Conservation (phyloP, 2,888 invertebrate genomes). For the Podabrus alpinus region DNA sequence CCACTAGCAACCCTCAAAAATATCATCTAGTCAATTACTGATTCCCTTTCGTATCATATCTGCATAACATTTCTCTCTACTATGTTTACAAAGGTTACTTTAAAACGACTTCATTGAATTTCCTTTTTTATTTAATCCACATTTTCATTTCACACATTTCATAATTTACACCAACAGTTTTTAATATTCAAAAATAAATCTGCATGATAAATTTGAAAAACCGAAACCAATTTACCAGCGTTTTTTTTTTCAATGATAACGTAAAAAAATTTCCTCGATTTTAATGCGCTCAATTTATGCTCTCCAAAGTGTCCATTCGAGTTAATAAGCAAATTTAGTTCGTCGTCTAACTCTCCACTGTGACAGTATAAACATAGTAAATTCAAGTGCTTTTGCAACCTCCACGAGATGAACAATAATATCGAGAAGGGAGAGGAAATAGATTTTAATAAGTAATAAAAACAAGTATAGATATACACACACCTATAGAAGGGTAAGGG, state of each 20-base stretch:
- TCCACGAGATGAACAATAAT: constrained; percentile 12
- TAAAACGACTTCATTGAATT: constrained; percentile 9
- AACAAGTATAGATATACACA: constrained; percentile 29
- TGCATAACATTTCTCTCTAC: constrained; percentile 19
- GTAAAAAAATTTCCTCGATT: not conserved
- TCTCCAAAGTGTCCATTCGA: not conserved
- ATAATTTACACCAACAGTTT: not conserved
- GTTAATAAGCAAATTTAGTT: not conserved
- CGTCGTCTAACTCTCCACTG: not conserved
- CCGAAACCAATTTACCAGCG: not conserved
- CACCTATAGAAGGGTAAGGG: constrained; percentile 23
- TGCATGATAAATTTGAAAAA: not conserved
- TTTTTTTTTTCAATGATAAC: not conserved
- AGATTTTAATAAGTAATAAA: constrained; percentile 39
- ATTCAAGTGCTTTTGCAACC: not conserved
- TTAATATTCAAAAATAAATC: not conserved
- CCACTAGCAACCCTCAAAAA: constrained; percentile 28
- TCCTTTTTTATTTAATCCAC: not conserved
- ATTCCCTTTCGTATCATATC: constrained; percentile 33
- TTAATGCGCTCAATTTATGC: not conserved
- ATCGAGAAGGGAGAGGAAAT: constrained; percentile 26
- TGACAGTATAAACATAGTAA: constrained; percentile 7
- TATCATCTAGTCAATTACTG: constrained; percentile 34
- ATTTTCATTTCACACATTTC: not conserved
- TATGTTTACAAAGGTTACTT: constrained; percentile 4